Conservation (phyloP, 1,140 invertebrate species). For the Spodoptera litura region DNA sequence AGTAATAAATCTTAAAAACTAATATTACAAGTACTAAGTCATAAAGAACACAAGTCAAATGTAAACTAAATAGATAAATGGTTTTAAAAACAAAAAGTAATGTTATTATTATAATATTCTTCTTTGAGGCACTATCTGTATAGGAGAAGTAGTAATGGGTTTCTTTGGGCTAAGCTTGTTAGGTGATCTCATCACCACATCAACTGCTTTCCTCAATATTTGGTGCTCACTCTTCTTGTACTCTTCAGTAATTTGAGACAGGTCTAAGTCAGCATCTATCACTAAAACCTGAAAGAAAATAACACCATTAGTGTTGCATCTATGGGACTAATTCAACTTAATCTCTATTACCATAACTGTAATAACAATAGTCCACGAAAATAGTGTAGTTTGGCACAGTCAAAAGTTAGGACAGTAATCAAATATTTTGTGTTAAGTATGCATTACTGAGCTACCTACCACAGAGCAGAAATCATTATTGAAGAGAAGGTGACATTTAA, state of each 20-base stretch:
- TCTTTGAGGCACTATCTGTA: conserved; percentile 72
- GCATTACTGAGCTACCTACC: too few species aligned
- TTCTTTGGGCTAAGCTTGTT: conserved; percentile 83
- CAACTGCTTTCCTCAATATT: conserved; percentile 80
- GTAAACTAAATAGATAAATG: conserved; percentile 18
- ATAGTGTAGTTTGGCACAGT: too few species aligned
- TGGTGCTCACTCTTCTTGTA: conserved; percentile 87
- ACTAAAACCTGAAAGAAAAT: conserved; percentile 85
- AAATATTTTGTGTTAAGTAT: too few species aligned
- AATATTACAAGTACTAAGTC: conserved; percentile 22
- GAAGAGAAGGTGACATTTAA: too few species aligned
- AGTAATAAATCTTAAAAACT: conserved; percentile 28
- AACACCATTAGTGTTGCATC: neutral
- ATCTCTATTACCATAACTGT: neutral
- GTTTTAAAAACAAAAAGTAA: conserved; percentile 30
- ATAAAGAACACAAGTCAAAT: neutral
- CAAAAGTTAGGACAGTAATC: too few species aligned
- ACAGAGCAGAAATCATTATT: too few species aligned
- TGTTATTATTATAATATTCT: conserved; percentile 64
- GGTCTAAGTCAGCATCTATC: conserved; percentile 88
- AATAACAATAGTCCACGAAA: too few species aligned
- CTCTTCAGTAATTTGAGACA: conserved; percentile 87
- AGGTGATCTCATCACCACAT: conserved; percentile 83
- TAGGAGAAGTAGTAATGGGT: conserved; percentile 71
- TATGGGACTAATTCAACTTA: neutral